These are phyloP conservation scores for Rhopalosiphum nymphaeae DNA, from an alignment of 2,888 invertebrate genomes.

Conservation along the genomic window DNA sequence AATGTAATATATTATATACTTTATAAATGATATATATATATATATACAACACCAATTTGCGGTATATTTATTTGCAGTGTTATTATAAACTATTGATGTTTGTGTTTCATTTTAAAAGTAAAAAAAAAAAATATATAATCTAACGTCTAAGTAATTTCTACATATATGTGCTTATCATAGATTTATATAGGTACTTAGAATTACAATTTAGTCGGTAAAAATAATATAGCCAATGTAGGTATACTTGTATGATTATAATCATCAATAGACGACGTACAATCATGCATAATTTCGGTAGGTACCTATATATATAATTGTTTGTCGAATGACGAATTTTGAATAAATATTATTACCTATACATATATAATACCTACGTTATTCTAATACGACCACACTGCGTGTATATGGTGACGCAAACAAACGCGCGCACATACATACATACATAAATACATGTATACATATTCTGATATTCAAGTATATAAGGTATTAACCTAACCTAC, in stretches of 20 bases:
- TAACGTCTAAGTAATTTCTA: background rate
- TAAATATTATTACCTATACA: background rate
- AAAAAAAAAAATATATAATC: background rate
- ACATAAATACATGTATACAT: background rate
- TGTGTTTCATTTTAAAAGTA: background rate
- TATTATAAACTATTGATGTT: background rate
- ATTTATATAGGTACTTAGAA: no score
- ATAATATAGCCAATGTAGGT: background rate
- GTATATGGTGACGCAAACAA: background rate
- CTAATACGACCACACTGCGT: background rate
- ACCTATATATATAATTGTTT: background rate
- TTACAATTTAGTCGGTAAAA: background rate
- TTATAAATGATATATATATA: background rate
- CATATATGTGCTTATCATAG: background rate
- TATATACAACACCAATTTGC: background rate
- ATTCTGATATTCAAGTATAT: background rate
- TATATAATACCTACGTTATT: background rate
- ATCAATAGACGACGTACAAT: background rate
- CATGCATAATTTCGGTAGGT: background rate
- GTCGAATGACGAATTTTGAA: background rate
- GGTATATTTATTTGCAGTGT: background rate
- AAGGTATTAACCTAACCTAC: background rate
- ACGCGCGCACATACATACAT: background rate
- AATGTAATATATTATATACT: background rate
- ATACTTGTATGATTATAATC: background rate